Conservation (phyloP, 2,888 invertebrate genomes). For the Calameuta filiformis region DNA sequence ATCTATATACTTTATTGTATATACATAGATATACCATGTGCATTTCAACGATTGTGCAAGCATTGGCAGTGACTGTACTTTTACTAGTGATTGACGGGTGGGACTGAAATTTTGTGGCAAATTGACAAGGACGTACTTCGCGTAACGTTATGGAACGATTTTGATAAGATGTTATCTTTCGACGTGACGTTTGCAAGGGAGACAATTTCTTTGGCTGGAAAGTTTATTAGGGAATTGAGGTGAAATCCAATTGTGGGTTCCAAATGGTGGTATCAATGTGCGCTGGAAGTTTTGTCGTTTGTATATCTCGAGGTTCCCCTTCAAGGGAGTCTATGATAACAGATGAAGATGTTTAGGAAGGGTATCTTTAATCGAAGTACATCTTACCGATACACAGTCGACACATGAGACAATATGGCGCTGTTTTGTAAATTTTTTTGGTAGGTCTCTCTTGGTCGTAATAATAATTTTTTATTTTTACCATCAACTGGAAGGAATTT, state of each 20-base stretch:
- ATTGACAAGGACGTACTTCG: not conserved
- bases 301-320: not conserved
- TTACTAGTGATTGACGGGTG: not conserved
- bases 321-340: not conserved
- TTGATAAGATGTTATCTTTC: not conserved
- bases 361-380: not conserved
- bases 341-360: not conserved
- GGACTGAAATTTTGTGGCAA: not conserved
- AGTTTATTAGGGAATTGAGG: not conserved
- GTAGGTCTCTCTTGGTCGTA: not conserved
- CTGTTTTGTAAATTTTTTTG: not conserved
- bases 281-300: not conserved
- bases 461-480: not conserved
- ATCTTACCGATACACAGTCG: not conserved
- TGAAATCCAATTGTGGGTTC: not conserved
- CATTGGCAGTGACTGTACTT: not conserved
- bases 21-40: not conserved
- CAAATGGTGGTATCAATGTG: not conserved
- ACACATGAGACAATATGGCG: not conserved
- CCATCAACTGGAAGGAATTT: not conserved
- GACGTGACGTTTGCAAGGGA: not conserved
- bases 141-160: not conserved
- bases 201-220: not conserved
- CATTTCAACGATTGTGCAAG: not conserved
- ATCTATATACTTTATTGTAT: not conserved